Base-by-base conservation (phyloP, 2,113 vertebrate species). In the Ictidomys tridecemlineatus region DNA sequence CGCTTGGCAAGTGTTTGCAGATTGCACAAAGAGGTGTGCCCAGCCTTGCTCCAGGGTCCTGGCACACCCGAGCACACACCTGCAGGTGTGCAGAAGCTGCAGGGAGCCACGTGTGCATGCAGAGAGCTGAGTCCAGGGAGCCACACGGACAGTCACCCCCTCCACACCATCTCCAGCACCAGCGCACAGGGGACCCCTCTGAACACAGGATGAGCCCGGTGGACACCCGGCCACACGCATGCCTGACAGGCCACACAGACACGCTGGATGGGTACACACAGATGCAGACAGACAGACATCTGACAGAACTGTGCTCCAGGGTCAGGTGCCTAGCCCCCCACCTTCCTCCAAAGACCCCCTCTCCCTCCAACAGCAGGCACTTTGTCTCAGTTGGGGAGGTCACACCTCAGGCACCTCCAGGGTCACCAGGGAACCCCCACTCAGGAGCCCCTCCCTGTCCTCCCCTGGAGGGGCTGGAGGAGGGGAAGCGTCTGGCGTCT, bases 401-500 rank as follows among this genome's bases (percentile, higher is more conserved):
- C 1, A 0, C 4, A 32, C 2, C 67, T 42, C 58, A 8, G 34
- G 63, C 14, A 67, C 56, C 84, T 65, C 42, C 63, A 63, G 76
- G 37, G 76, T 79, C 82, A 26, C 61, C 4, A 48, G 92, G 96
- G 90, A 93, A 78, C 28, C 88, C 91, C 79, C 32, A 32, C 65
- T 45, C 1, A 0, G 82, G 28, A 67, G 89, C 22, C 42, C 34
- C 10, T 72, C 89, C 7, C 63, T 6, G 8, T 13, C 70, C 13
- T 94, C 77, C 93, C 48, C 80, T 24, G 18, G 89, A 87, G 80
- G 84, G 45, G 70, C 87, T 70, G 78, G 93, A 85, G 94, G 93
- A 97, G 92, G 89, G 94, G 76, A 80, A 51, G 39, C 53, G 96
- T 98, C 97, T 97, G 94, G 95, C 24, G 0, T 67, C 91, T 96